Conservation (phyloP, 2,888 invertebrate species). For the Lordiphosa fenestrarum region DNA sequence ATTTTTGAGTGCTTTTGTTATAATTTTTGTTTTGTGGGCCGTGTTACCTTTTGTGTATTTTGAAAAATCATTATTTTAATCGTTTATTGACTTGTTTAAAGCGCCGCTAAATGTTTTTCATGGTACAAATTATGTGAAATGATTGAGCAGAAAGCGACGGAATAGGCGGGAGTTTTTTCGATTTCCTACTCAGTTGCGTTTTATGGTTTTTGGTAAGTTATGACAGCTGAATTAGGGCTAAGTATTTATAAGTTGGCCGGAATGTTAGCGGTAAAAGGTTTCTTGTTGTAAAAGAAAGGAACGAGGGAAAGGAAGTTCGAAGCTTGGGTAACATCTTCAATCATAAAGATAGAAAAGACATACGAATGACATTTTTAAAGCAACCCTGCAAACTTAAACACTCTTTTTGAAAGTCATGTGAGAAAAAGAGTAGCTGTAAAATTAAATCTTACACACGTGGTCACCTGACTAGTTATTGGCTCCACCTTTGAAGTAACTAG, state of each 20-base stretch:
- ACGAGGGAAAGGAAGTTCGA: no score
- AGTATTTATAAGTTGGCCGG: constrained; percentile 20
- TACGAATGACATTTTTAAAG: no score
- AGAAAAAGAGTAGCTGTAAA: no score
- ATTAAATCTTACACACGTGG: no score
- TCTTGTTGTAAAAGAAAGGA: constrained; percentile 3
- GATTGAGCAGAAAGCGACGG: constrained; percentile 68
- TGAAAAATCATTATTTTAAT: constrained; percentile 70
- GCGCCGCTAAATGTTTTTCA: constrained; percentile 53
- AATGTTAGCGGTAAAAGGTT: constrained; percentile 8
- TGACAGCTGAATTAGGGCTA: constrained; percentile 36
- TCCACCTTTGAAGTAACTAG: no score
- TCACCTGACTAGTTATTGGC: no score
- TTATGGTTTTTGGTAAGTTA: constrained; percentile 6
- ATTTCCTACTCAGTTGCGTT: constrained; percentile 1
- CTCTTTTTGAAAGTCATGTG: no score
- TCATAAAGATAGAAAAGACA: no score
- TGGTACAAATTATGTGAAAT: constrained; percentile 76
- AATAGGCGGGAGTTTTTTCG: constrained; percentile 21
- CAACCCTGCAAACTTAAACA: no score
- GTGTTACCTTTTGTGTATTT: constrained; percentile 53
- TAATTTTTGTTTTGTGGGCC: constrained; percentile 35
- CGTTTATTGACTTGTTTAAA: constrained; percentile 76
- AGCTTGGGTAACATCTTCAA: no score
- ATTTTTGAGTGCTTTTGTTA: constrained; percentile 37